These are phyloP conservation scores for Girardia tigrina DNA, from an alignment of 2,888 invertebrate species.

Conservation along the genomic window DNA sequence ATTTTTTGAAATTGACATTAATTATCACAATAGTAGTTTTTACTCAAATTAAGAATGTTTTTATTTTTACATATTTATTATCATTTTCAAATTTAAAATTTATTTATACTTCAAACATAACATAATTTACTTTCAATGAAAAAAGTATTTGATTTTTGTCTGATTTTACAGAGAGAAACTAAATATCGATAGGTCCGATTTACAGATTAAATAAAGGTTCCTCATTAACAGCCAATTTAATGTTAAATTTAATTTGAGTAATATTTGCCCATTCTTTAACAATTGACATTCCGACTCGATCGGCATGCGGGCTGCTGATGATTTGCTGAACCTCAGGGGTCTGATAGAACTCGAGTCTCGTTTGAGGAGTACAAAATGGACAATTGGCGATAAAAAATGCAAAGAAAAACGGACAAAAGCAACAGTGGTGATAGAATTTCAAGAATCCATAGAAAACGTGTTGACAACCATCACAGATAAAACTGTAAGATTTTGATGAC, in stretches of 20 bases:
- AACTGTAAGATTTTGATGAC: background rate
- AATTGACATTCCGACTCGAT: background rate
- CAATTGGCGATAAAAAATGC: background rate
- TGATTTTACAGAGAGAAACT: background rate
- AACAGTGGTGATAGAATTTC: background rate
- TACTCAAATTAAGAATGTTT: too few relatives aligned
- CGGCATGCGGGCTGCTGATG: background rate
- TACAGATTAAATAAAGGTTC: background rate
- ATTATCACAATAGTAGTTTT: too few relatives aligned
- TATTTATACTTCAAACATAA: too few relatives aligned
- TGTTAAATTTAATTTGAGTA: background rate
- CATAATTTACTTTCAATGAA: too few relatives aligned
- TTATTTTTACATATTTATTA: too few relatives aligned
- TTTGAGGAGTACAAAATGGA: background rate
- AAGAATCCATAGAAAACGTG: background rate
- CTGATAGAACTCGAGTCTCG: background rate
- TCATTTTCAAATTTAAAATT: too few relatives aligned
- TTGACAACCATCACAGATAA: background rate
- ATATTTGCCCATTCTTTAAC: background rate
- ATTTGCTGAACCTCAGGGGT: background rate
- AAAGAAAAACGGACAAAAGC: background rate
- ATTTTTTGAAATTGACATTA: too few relatives aligned
- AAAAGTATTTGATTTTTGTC: too few relatives aligned
- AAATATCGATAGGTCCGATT: background rate
- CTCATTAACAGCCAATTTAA: background rate